Evolutionary conservation across 2,113 vertebrate genomes (phyloP), one percentile per base, ranked within the genome.

Genomic region (Herpailurus yagouaroundi): DNA sequence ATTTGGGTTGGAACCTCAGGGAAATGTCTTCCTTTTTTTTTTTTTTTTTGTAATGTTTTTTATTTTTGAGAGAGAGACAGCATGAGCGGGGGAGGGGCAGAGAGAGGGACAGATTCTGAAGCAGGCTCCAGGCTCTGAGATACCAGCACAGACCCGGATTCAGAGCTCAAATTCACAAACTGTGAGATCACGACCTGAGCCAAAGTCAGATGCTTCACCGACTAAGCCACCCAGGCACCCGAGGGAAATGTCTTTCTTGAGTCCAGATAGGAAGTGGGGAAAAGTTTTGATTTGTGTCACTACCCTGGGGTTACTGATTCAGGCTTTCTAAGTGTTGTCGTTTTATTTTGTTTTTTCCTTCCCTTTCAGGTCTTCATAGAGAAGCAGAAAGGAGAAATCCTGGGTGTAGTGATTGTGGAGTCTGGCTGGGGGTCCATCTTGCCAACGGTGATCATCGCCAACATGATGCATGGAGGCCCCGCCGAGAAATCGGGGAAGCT

Each of bases 401-500:
- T 99, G 8, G 99, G 99, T 2, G 98, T 99, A 84, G 99, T 99
- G 90, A 99, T 99, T 52, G 99, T 99, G 92, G 99, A 99, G 97
- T 99, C 99, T 18, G 99, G 99, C 88, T 99, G 99, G 99, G 99
- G 99, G 64, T 99, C 99, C 98, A 99, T 99, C 98, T 98, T 99
- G 64, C 99, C 99, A 21, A 99, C 99, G 0, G 99, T 99, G 98
- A 99, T 99, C 97, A 99, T 99, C 84, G 99, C 99, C 95, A 99
- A 99, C 98, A 99, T 99, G 99, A 99, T 99, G 99, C 99, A 99
- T 11, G 99, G 99, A 83, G 99, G 99, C 76, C 99, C 99, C 0
- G 99, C 99, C 0, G 99, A 99, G 98, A 99, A 99, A 89, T 99
- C 99, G 3, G 99, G 99, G 19, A 99, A 99, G 86, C 98, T 99